Base-by-base conservation (phyloP, 2,113 vertebrate genomes). In the Mohoua ochrocephala region DNA sequence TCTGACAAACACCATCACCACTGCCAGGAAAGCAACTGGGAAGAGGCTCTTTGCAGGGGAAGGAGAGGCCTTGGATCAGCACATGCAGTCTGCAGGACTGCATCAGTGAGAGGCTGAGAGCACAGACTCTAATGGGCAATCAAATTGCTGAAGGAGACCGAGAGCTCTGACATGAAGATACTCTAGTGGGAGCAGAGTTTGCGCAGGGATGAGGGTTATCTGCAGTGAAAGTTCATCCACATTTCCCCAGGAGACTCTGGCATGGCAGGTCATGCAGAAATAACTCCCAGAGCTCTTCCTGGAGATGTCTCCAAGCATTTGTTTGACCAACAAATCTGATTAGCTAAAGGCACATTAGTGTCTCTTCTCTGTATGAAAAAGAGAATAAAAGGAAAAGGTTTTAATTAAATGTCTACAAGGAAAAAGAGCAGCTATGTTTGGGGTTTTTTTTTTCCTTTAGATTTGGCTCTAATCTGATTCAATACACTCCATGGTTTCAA, bases 291-390 rank as follows among this genome's bases (percentile, higher is more conserved):
- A 94, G 59, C 71, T 90, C 75, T 91, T 91, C 64, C 85, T 80
- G 50, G 41, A 88, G 68, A 96, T 77, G 92, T 67, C 88, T 93
- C 64, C 75, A 63, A 61, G 85, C 90, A 81, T 67, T 93, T 80
- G 28, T 63, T 86, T 86, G 91, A 59, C 71, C 75, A 91, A 88
- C 19, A 88, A 77, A 96, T 95, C 82, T 86, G 54, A 91, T 96
- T 74, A 96, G 68, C 93, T 88, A 74, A 80, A 80, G 83, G 75
- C 93, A 68, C 35, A 67, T 91, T 86, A 94, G 45, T 33, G 78
- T 53, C 76, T 82, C 81, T 64, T 71, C 82, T 83, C 82, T 64
- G 68, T 49, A 86, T 3, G 39, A 88, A 90, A 77, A 50, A 77
- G 53, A 69, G 68, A 87, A 91, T 59, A 84, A 80, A 88, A 95